phyloP scores from a whole-genome alignment of 2,797 vertebrate species.

The Oophaga sylvatica region DNA sequence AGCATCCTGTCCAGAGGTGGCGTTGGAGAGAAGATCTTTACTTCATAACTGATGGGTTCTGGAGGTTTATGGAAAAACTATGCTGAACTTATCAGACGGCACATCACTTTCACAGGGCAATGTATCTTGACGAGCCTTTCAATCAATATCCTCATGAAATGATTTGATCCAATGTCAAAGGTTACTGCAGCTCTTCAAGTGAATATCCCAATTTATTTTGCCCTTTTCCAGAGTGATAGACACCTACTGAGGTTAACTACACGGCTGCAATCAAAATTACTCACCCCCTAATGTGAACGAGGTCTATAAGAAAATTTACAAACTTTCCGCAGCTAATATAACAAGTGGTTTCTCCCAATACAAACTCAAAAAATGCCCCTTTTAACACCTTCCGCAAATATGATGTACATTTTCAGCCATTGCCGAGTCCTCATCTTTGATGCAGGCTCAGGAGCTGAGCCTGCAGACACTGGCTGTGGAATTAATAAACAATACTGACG shows the following conservation, averaged over 20 bases:
- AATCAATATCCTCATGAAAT: conserved; percentile 32
- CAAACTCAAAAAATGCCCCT: too few relatives aligned
- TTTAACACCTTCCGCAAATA: too few relatives aligned
- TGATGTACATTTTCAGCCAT: too few relatives aligned
- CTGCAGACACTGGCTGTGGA: too few relatives aligned
- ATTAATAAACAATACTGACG: too few relatives aligned
- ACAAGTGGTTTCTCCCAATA: too few relatives aligned
- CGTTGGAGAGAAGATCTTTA: background rate
- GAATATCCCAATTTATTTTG: background rate
- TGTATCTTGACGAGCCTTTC: conserved; percentile 9
- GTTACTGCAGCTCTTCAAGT: background rate
- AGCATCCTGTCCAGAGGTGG: background rate
- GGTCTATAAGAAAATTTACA: too few relatives aligned
- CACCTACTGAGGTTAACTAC: background rate
- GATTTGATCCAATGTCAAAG: background rate
- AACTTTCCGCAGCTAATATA: too few relatives aligned
- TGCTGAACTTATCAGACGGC: background rate
- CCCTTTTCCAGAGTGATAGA: background rate
- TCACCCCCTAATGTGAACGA: too few relatives aligned
- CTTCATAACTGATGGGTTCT: background rate
- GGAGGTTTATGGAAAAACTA: background rate
- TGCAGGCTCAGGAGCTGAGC: too few relatives aligned
- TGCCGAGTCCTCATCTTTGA: too few relatives aligned
- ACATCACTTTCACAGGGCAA: background rate
- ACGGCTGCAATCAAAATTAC: too few relatives aligned